These are phyloP conservation scores for Caenorhabditis angaria DNA, from an alignment of 2,888 invertebrate genomes.

Conservation along the genomic window DNA sequence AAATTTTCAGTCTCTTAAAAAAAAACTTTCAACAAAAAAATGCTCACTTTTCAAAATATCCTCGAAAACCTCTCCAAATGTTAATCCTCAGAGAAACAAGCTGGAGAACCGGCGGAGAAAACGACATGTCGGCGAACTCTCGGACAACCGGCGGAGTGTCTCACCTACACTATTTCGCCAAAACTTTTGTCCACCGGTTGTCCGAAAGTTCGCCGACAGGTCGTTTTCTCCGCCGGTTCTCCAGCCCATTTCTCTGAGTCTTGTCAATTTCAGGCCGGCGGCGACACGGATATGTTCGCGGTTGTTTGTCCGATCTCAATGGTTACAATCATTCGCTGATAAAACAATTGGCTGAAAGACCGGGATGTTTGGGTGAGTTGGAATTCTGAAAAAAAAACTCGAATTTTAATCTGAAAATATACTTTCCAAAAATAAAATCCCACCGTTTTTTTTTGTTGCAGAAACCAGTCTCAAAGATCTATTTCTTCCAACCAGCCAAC, in stretches of 20 bases:
- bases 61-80: not conserved
- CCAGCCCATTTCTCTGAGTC: no score
- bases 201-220: no score
- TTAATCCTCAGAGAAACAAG: not conserved
- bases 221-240: no score
- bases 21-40: no score
- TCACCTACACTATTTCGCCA: no score
- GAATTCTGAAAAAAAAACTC: not conserved
- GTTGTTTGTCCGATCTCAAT: constrained; percentile 69
- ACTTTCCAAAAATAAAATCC: not conserved
- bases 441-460: constrained; percentile 12
- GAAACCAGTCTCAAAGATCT: constrained; percentile 55
- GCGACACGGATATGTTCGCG: constrained; percentile 68
- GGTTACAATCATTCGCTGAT: constrained; percentile 54
- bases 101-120: no score
- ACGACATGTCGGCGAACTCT: no score
- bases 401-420: not conserved
- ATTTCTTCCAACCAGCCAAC: constrained; percentile 51
- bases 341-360: constrained; percentile 39
- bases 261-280: constrained; percentile 64
- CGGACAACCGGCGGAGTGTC: no score
- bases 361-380: constrained; percentile 46
- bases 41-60: not conserved
- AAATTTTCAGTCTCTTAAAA: no score
- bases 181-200: no score